Evolutionary conservation across 2,888 invertebrate species (phyloP), one percentile per base, ranked within the genome.

Genomic region (Hydropsyche betteni): DNA sequence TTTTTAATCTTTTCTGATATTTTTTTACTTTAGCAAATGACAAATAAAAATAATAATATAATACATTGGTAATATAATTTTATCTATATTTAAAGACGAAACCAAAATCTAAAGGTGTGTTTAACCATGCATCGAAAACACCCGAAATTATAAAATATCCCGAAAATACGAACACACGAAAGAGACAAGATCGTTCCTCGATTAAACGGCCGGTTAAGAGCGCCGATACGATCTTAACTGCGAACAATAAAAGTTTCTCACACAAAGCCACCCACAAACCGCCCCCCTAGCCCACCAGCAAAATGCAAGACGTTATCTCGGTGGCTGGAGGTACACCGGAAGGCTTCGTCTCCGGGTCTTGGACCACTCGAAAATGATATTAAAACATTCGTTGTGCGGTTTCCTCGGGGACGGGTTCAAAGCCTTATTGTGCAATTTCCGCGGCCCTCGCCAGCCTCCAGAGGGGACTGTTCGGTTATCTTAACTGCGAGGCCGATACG

Each of bases 221-320:
- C 61, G 51, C 44, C 72, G 72, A 72, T 72, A 72, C 58, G 16
- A 72, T 72, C 72, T 72, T 58, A 72, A 72, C 72, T 36, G 61
- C 24, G 72, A 33, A 58, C 50, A 72, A 72, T 72, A 72, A 72
- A 72, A 61, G 38, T 44, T 44, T 44, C 44, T 44, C 44, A 44
- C 44, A 44, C 44, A 44, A 44, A 44, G 72, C 58, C 7, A 16
- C 64, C 34, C 16, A 53, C 70, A 70, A 70, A 52, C 52, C 53
- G 10, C 64, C 64, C 36, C 14, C 12, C 6, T 16, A 52, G n/a
- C 12, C 70, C 72, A 14, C 58, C 58, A 55, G 33, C 61, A 12
- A 24, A 24, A 33, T 12, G 55, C 16, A 10, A 16, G 33, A 5
- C 24, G 50, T 34, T 53, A 51, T 16, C 70, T 70, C 24, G 69